A percentile compares a stretch with the other conserved stretches of the same genome.
Evolutionary conservation across 1,140 invertebrate species (phyloP).

Genomic region (Tetramorium simillimum): DNA sequence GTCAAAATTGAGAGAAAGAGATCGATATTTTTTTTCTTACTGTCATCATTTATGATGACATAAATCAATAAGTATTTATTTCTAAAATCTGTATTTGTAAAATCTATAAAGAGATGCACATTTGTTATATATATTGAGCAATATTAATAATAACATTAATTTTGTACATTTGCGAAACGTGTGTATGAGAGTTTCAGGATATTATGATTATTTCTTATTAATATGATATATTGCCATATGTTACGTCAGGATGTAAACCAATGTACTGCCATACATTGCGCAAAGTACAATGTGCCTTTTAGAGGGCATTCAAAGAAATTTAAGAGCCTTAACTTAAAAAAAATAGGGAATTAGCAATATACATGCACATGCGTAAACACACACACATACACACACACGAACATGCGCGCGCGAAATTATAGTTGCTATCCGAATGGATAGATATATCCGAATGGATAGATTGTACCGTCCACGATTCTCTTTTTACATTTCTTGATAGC

Average conservation of each 20-base stretch:
- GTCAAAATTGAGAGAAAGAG: background rate
- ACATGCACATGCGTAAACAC: too few relatives aligned
- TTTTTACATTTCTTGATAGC: slow-evolving; percentile 55
- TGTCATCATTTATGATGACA: slow-evolving; percentile 31
- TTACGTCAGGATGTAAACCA: slow-evolving; percentile 16
- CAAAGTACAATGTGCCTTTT: slow-evolving; percentile 64
- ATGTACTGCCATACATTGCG: slow-evolving; percentile 1
- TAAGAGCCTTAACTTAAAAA: slow-evolving; percentile 34
- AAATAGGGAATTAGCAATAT: slow-evolving; percentile 21
- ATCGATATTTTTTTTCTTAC: slow-evolving; percentile 6
- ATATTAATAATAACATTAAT: background rate
- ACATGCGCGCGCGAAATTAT: background rate
- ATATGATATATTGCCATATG: slow-evolving; percentile 25
- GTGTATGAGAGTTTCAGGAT: background rate
- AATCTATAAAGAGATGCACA: background rate
- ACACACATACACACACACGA: background rate
- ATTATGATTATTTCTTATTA: slow-evolving; percentile 14
- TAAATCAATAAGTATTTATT: slow-evolving; percentile 50
- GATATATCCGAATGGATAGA: slow-evolving; percentile 39
- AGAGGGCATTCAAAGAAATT: slow-evolving; percentile 40
- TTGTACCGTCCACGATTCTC: slow-evolving; percentile 63
- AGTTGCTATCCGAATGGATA: slow-evolving; percentile 27
- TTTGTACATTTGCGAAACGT: background rate
- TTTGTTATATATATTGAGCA: background rate
- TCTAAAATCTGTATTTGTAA: background rate